Evolutionary conservation across 2,113 vertebrate genomes (phyloP).

Genomic region (Lynx canadensis): DNA sequence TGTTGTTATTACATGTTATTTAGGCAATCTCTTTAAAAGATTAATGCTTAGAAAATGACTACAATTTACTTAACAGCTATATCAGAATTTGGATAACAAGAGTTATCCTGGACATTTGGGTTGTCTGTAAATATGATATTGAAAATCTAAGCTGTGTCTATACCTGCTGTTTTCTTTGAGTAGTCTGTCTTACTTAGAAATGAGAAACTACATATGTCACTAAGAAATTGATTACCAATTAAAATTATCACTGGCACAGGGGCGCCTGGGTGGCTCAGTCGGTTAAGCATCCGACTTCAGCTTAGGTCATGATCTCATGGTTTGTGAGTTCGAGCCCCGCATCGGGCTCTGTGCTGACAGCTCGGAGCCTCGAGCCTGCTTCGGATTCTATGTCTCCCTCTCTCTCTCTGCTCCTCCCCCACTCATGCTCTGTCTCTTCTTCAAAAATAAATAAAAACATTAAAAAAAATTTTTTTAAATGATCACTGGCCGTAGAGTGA

Average conservation of each 20-base stretch:
- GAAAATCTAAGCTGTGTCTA: not conserved
- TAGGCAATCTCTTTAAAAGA: slow-evolving; percentile 47
- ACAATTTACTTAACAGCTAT: not conserved
- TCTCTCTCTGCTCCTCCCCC: too few species aligned
- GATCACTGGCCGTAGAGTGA: too few species aligned
- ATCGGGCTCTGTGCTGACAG: too few species aligned
- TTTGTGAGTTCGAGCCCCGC: too few species aligned
- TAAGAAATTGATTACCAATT: not conserved
- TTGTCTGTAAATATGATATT: not conserved
- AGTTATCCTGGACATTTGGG: slow-evolving; percentile 7
- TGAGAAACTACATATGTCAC: not conserved
- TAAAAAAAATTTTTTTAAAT: too few species aligned
- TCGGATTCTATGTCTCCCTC: too few species aligned
- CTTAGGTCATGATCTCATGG: too few species aligned
- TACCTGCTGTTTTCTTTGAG: slow-evolving; percentile 15
- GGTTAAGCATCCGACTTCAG: too few species aligned
- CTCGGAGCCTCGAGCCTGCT: too few species aligned
- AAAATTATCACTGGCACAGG: not conserved
- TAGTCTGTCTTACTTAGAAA: not conserved
- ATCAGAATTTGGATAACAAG: not conserved
- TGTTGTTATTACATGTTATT: not conserved
- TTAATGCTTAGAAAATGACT: not conserved
- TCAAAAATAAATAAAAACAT: too few species aligned
- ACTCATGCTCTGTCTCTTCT: too few species aligned
- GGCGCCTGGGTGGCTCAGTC: too few species aligned